Percentiles rank a stretch among this genome's conserved stretches.
phyloP scores from a whole-genome alignment of 1,140 invertebrate species.

The Antheraea pernyi region DNA sequence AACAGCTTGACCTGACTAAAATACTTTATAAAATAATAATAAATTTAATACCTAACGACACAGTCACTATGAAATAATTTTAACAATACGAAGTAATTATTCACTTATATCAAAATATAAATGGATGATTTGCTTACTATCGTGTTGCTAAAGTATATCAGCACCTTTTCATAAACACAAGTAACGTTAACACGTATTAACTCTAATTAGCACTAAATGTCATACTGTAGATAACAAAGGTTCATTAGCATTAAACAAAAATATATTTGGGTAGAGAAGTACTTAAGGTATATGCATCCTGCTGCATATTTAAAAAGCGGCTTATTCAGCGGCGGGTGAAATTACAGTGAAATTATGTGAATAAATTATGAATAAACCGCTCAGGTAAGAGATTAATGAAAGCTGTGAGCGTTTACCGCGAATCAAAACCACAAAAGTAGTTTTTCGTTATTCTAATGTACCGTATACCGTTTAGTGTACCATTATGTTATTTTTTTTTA shows the following conservation, averaged over 20 bases:
- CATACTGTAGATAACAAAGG: neutral
- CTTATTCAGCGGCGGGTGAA: slow-evolving; percentile 58
- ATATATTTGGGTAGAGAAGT: neutral
- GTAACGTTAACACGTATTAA: too few species aligned
- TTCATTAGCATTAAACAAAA: neutral
- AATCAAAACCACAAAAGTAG: slow-evolving; percentile 25
- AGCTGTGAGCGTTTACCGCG: slow-evolving; percentile 36
- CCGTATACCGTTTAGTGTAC: too few species aligned
- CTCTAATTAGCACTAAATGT: too few species aligned
- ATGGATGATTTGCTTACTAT: too few species aligned
- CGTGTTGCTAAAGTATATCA: too few species aligned
- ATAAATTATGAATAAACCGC: slow-evolving; percentile 62
- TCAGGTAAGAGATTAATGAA: slow-evolving; percentile 55
- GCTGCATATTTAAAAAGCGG: slow-evolving; percentile 13
- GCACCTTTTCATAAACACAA: too few species aligned
- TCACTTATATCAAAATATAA: too few species aligned
- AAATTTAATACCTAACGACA: too few species aligned
- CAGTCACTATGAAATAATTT: too few species aligned
- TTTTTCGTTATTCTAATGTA: neutral
- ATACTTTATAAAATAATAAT: too few species aligned
- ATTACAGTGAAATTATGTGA: slow-evolving; percentile 62
- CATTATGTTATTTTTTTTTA: neutral
- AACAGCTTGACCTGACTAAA: too few species aligned
- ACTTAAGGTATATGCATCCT: neutral
- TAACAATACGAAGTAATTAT: too few species aligned